phyloP scores from a whole-genome alignment of 1,140 invertebrate genomes.

The Bursaphelenchus mucronatus region DNA sequence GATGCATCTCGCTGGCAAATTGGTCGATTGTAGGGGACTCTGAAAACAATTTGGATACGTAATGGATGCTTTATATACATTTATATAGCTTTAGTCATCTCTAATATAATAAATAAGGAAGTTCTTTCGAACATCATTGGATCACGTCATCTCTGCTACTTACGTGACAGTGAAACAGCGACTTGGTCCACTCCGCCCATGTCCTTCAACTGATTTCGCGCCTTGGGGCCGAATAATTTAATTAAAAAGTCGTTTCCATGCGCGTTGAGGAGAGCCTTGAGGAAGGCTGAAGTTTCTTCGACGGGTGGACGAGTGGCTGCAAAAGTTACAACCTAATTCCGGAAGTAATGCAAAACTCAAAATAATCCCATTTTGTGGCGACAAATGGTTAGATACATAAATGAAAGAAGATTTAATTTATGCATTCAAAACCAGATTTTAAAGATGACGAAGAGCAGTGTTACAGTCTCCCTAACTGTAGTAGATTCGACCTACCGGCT shows the following conservation, averaged over 20 bases:
- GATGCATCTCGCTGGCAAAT: constrained; percentile 77
- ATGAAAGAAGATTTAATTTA: neutral
- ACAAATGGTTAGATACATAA: neutral
- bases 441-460: neutral
- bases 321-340: constrained; percentile 30
- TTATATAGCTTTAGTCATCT: too few species aligned
- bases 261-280: constrained; percentile 82
- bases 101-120: neutral
- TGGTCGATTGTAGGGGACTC: constrained; percentile 93
- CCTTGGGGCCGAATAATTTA: constrained; percentile 88
- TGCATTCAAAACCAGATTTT: neutral
- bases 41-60: constrained; percentile 63
- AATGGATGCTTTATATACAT: constrained; percentile 9
- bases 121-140: neutral
- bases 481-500: constrained; percentile 70
- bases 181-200: constrained; percentile 87
- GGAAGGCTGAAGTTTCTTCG: constrained; percentile 87
- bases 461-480: neutral
- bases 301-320: constrained; percentile 89
- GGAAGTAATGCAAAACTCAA: constrained; percentile 1
- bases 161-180: constrained; percentile 86
- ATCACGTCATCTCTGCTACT: constrained; percentile 41
- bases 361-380: constrained; percentile 1
- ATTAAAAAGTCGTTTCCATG: constrained; percentile 92
- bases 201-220: constrained; percentile 78